Evolutionary conservation across 2,888 invertebrate species (phyloP), one percentile per base, ranked within the genome.

Genomic region (Pollenia labialis): DNA sequence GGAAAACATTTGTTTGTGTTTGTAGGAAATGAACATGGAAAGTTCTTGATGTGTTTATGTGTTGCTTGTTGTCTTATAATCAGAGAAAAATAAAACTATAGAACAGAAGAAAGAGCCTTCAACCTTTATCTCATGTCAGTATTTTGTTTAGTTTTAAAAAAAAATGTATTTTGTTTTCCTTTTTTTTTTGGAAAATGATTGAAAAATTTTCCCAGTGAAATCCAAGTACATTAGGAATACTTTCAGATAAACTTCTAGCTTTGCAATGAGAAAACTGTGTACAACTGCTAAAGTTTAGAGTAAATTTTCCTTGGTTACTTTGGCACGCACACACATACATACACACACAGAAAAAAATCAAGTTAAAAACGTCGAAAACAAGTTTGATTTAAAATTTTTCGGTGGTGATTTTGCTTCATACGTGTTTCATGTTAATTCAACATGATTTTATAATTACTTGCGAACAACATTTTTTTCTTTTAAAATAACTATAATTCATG

Each of bases 91-190:
- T 48, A 71, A 79, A 81, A 32, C 18, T 50, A 12, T 16, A 79
- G 18, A 74, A 66, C n/a, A 46, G 44, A 66, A 71, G n/a, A 66
- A 66, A 71, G n/a, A 66, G 56, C 14, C 23, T 75, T 79, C 64
- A 82, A 77, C 85, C 72, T 66, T 81, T 62, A 79, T 75, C 66
- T 71, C n/a, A 23, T 74, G 56, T 50, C 66, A 66, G 74, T 60
- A 58, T 83, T 62, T 71, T 83, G 56, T 56, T 56, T 7, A 40
- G 48, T 54, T 77, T 40, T 44, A 40, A 68, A 40, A 83, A 60
- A 76, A 76, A 54, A 54, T 68, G 62, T 62, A 69, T 80, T 11
- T 42, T 72, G 7, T 46, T 18, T 58, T 66, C 12, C 11, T 8
- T 12, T 54, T 23, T 40, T 54, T 72, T 42, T 6, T 32, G 32